Conservation (phyloP, 2,797 vertebrate genomes). For the Hemibagrus guttatus region DNA sequence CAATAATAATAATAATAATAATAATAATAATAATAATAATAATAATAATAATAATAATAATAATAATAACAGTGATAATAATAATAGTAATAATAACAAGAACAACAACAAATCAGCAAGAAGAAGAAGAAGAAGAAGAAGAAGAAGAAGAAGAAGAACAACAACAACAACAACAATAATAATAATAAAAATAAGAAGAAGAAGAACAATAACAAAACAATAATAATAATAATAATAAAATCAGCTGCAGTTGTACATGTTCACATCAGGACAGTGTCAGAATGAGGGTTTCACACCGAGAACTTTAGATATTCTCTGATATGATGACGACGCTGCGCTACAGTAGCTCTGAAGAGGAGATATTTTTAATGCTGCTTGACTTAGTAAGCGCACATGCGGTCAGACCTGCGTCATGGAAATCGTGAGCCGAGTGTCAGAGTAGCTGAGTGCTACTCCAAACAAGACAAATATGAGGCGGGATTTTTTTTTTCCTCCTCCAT, state of each 20-base stretch:
- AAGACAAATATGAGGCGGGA: background rate
- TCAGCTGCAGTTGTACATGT: background rate
- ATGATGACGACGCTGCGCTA: background rate
- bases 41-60: too few species aligned
- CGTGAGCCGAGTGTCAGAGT: background rate
- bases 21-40: too few species aligned
- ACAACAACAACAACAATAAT: too few species aligned
- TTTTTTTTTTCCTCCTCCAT: background rate
- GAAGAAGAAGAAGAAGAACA: too few species aligned
- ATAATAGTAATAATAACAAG: background rate
- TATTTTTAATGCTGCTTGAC: conserved; percentile 20
- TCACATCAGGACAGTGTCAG: background rate
- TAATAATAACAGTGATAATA: too few species aligned
- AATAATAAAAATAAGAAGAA: too few species aligned
- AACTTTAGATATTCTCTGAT: background rate
- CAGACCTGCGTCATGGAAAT: conserved; percentile 11
- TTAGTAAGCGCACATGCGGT: background rate
- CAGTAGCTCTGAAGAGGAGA: background rate
- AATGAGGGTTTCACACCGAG: background rate
- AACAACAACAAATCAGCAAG: too few species aligned
- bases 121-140: too few species aligned
- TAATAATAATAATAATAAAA: background rate
- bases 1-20: too few species aligned
- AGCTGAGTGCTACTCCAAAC: conserved; percentile 5
- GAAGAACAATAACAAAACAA: background rate